These are phyloP conservation scores for Phortica variegata DNA, from an alignment of 1,140 invertebrate species.

Conservation along the genomic window DNA sequence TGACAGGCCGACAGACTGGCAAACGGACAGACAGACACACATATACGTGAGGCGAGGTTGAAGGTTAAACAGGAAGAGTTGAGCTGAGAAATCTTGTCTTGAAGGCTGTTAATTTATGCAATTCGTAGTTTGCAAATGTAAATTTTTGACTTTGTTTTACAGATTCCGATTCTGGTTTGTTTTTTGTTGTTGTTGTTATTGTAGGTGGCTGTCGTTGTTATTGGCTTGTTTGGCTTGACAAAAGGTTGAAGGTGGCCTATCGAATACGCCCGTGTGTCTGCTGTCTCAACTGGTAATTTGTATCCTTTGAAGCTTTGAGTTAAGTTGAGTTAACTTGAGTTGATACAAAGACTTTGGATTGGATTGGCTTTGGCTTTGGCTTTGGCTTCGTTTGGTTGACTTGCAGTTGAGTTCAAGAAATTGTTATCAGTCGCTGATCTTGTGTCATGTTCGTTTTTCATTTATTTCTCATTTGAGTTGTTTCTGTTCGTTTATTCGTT, in stretches of 20 bases:
- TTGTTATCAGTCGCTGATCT: conserved; percentile 1
- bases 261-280: too few species aligned
- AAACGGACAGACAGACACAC: too few species aligned
- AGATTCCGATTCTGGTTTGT: too few species aligned
- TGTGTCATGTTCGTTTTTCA: conserved; percentile 2
- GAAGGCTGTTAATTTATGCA: conserved; percentile 1
- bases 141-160: conserved; percentile 1
- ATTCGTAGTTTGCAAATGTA: not conserved
- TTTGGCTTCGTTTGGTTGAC: not conserved
- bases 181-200: too few species aligned
- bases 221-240: too few species aligned
- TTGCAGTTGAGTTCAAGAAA: not conserved
- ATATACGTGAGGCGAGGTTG: not conserved
- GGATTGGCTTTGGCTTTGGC: not conserved
- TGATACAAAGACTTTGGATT: not conserved
- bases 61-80: conserved; percentile 1
- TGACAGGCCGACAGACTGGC: too few species aligned
- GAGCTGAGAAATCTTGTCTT: not conserved
- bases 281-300: too few species aligned
- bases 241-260: too few species aligned
- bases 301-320: too few species aligned
- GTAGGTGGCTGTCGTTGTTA: too few species aligned
- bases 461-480: not conserved
- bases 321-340: not conserved
- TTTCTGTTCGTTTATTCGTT: too few species aligned